phyloP scores from a whole-genome alignment of 2,888 invertebrate genomes.

The Andrena fulva region DNA sequence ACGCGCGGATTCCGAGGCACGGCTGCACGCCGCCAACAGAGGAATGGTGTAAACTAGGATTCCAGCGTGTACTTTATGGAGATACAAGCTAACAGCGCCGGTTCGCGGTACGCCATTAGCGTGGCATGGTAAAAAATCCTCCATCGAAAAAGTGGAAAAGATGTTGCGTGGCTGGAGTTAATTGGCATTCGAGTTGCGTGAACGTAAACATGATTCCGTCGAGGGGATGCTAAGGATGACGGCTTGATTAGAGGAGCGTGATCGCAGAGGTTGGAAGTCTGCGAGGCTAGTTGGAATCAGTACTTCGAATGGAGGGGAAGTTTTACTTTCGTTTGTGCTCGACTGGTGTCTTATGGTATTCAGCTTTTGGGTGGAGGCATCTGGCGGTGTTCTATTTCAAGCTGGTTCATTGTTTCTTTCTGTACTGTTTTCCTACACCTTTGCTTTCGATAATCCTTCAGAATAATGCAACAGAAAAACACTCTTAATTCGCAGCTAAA shows the following conservation, averaged over 20 bases:
- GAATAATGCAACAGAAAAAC: too few relatives aligned
- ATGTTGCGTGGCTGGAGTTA: slow-evolving; percentile 38
- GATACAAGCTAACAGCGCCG: slow-evolving; percentile 37
- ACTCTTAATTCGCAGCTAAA: too few relatives aligned
- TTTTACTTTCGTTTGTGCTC: not conserved
- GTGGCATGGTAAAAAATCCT: slow-evolving; percentile 11
- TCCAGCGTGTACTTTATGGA: slow-evolving; percentile 52
- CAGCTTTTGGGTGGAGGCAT: not conserved
- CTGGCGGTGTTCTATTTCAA: too few relatives aligned
- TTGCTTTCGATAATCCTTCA: too few relatives aligned
- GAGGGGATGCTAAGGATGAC: slow-evolving; percentile 30
- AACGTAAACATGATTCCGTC: slow-evolving; percentile 32
- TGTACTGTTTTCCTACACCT: too few relatives aligned
- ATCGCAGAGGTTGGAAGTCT: slow-evolving; percentile 4
- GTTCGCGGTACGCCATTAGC: slow-evolving; percentile 28
- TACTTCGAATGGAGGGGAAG: not conserved
- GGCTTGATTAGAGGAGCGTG: slow-evolving; percentile 27
- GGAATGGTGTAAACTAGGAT: slow-evolving; percentile 60
- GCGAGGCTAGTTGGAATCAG: slow-evolving; percentile 9
- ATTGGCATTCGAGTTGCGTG: slow-evolving; percentile 30
- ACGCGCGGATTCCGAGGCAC: slow-evolving; percentile 41
- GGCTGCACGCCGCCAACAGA: slow-evolving; percentile 15
- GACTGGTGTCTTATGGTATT: not conserved
- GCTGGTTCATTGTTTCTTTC: too few relatives aligned
- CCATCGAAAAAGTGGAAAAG: slow-evolving; percentile 6